phyloP scores from a whole-genome alignment of 2,797 vertebrate genomes.

The Tragelaphus eurycerus region DNA sequence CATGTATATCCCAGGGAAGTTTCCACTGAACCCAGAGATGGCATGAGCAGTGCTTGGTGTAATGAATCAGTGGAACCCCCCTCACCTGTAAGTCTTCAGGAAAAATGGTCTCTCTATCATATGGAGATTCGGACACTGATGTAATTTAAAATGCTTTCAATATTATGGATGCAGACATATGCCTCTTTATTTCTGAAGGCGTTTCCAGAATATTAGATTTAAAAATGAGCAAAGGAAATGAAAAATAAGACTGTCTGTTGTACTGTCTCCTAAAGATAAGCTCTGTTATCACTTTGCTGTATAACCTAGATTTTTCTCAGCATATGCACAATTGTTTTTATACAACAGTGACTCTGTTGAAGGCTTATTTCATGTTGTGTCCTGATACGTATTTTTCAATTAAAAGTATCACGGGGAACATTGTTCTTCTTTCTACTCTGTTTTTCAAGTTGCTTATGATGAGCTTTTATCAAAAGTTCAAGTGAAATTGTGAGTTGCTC shows the following conservation, averaged over 20 bases:
- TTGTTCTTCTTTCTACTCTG: neutral
- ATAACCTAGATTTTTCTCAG: neutral
- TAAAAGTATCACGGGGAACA: neutral
- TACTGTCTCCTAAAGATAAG: neutral
- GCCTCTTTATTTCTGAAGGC: constrained; percentile 63
- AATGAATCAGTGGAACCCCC: constrained; percentile 47
- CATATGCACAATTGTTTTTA: neutral
- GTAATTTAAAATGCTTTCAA: neutral
- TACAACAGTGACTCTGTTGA: neutral
- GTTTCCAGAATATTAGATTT: constrained; percentile 60
- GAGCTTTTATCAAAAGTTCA: neutral
- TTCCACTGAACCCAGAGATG: constrained; percentile 55
- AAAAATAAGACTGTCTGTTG: neutral
- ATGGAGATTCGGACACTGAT: neutral
- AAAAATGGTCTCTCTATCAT: neutral
- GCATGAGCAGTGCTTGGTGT: constrained; percentile 60
- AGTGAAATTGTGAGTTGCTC: neutral
- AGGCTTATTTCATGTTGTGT: neutral
- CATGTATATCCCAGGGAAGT: neutral
- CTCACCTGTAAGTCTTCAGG: constrained; percentile 5
- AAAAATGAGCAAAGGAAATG: constrained; percentile 65
- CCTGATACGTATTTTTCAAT: neutral
- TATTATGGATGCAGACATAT: neutral
- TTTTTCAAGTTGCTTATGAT: neutral
- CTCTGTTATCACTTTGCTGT: neutral